Conservation (phyloP, 2,888 invertebrate genomes). For the Heliconius ismenius region DNA sequence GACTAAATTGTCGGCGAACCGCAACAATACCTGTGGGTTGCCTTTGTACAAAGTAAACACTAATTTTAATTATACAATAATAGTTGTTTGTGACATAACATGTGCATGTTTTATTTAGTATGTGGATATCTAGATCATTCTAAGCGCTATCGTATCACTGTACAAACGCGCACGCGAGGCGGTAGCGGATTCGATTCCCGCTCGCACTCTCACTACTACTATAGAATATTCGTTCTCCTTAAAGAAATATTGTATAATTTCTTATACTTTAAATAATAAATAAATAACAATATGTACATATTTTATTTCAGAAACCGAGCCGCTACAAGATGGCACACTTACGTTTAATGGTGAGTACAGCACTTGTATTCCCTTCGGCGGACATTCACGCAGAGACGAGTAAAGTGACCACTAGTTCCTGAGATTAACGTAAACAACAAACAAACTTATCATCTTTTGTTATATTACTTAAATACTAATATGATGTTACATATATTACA, state of each 20-base stretch:
- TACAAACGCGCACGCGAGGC: not conserved
- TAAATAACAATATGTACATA: conserved; percentile 11
- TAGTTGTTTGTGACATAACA: not conserved
- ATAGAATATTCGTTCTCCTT: too few relatives aligned
- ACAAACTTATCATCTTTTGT: too few relatives aligned
- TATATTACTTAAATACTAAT: too few relatives aligned
- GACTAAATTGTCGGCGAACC: conserved; percentile 34
- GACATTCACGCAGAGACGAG: too few relatives aligned
- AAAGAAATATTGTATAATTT: too few relatives aligned
- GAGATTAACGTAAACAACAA: too few relatives aligned
- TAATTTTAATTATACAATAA: conserved; percentile 9
- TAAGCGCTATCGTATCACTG: not conserved
- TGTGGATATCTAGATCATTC: not conserved
- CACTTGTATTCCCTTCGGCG: not conserved
- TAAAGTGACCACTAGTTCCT: too few relatives aligned
- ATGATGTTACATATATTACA: too few relatives aligned
- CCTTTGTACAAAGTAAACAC: conserved; percentile 17
- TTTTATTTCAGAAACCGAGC: conserved; percentile 37
- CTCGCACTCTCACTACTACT: not conserved
- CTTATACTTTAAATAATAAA: not conserved
- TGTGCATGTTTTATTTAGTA: not conserved
- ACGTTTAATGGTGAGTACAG: conserved; percentile 28
- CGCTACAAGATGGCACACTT: conserved; percentile 35
- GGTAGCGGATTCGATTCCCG: not conserved
- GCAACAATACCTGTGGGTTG: conserved; percentile 30